Percentiles rank a stretch among this genome's conserved stretches.
Evolutionary conservation across 2,888 invertebrate species (phyloP).

Genomic region (Pseudococcus jackbeardsleyi): DNA sequence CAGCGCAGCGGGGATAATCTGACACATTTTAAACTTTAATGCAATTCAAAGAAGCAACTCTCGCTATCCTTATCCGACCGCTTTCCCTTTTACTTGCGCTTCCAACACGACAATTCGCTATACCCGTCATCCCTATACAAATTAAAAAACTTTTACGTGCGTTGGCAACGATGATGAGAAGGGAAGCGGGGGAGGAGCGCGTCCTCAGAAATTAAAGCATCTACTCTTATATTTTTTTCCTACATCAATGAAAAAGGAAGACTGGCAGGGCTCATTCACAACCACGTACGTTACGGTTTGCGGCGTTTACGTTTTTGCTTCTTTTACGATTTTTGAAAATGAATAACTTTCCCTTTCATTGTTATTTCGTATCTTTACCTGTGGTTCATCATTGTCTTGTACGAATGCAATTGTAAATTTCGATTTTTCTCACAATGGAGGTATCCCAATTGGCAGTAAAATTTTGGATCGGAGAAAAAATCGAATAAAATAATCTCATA

Average conservation of each 20-base stretch:
- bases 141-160: conserved; percentile 41
- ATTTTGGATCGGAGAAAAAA: too few relatives aligned
- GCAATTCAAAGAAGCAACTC: conserved; percentile 27
- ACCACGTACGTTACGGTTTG: background rate
- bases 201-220: background rate
- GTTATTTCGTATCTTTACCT: background rate
- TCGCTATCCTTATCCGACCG: conserved; percentile 25
- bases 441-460: too few relatives aligned
- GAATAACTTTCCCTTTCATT: background rate
- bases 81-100: conserved; percentile 6
- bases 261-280: background rate
- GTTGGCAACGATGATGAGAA: background rate
- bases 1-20: conserved; percentile 21
- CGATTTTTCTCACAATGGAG: too few relatives aligned
- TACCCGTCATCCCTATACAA: conserved; percentile 33
- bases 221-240: background rate
- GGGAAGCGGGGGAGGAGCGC: background rate
- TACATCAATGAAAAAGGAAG: background rate
- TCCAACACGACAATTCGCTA: conserved; percentile 27
- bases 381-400: too few relatives aligned
- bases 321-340: conserved; percentile 17
- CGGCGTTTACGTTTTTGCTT: background rate
- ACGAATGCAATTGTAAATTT: too few relatives aligned
- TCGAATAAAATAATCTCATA: too few relatives aligned
- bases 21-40: conserved; percentile 44